Conservation (phyloP, 2,113 vertebrate genomes). For the Neopipo cinnamomea region DNA sequence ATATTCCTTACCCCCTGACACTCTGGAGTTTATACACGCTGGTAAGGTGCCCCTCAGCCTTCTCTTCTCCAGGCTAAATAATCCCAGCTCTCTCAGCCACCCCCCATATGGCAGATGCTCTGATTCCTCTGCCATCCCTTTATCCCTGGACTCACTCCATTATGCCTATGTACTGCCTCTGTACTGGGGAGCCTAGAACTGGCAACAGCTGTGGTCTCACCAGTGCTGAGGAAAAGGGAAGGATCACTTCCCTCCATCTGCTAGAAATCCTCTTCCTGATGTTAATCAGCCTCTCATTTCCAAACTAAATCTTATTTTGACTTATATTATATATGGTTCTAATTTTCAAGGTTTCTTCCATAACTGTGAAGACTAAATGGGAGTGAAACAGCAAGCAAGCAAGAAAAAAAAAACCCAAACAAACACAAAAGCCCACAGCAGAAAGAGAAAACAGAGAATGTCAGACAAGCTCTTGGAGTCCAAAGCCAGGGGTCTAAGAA, state of each 20-base stretch:
- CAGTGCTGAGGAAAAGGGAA: background rate
- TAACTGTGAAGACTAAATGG: background rate
- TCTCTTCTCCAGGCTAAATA: background rate
- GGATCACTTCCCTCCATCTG: fast-evolving
- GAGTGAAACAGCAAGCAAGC: fast-evolving
- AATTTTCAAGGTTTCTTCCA: background rate
- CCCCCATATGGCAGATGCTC: background rate
- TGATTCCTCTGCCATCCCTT: background rate
- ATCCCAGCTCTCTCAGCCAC: background rate
- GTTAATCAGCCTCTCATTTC: background rate
- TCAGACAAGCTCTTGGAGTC: background rate
- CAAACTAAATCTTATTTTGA: background rate
- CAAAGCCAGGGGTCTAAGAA: background rate
- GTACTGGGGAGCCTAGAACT: background rate
- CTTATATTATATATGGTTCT: background rate
- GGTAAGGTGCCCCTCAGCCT: background rate
- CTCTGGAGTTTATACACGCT: background rate
- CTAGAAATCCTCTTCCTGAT: background rate
- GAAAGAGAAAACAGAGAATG: background rate
- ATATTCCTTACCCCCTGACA: background rate
- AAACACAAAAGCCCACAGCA: background rate
- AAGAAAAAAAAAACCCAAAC: background rate
- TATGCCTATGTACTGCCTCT: too few species aligned
- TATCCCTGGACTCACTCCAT: background rate
- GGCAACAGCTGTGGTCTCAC: background rate